Evolutionary conservation across 2,113 vertebrate genomes (phyloP).

Genomic region (Paralichthys olivaceus): DNA sequence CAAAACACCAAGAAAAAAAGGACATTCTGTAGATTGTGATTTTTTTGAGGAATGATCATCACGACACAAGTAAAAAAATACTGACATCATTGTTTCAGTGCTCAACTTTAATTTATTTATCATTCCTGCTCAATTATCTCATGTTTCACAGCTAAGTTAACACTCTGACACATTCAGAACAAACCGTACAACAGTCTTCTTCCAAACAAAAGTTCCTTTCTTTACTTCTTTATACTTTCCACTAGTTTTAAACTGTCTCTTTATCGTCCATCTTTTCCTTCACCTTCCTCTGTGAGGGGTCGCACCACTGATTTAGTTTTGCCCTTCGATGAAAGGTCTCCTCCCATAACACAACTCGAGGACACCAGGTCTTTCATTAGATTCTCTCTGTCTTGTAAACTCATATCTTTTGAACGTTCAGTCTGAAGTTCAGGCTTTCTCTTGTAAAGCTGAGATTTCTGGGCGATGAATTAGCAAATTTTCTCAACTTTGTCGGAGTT

Average conservation of each 20-base stretch:
- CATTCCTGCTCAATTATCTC: conserved; percentile 9
- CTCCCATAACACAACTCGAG: neutral
- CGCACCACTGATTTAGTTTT: neutral
- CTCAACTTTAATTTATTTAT: conserved; percentile 35
- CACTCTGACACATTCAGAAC: neutral
- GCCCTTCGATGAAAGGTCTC: neutral
- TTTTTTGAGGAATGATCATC: too few species aligned
- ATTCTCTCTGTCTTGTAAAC: neutral
- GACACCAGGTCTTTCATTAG: neutral
- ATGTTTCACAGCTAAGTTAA: neutral
- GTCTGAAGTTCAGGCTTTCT: neutral
- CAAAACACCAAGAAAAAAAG: too few species aligned
- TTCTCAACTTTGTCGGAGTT: too few species aligned
- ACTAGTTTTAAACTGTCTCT: neutral
- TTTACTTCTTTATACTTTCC: neutral
- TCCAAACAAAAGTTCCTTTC: neutral
- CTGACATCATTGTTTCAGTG: neutral
- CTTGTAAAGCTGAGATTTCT: neutral
- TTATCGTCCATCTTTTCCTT: neutral
- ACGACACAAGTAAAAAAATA: neutral
- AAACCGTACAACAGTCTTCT: neutral
- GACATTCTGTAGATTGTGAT: too few species aligned
- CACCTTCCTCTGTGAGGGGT: neutral
- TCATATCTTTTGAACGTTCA: neutral
- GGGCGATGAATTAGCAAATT: neutral